Conservation (phyloP, 2,888 invertebrate species). For the Dicyrtoma fusca region DNA sequence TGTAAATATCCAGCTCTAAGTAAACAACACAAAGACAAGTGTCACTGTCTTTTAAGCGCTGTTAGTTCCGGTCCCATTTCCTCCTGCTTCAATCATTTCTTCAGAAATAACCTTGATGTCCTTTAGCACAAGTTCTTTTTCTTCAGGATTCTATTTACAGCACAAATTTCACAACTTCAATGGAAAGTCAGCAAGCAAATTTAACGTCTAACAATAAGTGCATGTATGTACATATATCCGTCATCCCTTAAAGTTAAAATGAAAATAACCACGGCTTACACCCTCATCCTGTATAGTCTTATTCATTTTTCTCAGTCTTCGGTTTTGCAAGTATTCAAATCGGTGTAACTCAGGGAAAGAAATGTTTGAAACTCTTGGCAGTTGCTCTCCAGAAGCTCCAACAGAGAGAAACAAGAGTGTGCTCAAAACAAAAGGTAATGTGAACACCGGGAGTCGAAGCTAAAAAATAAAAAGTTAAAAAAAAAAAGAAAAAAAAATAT, state of each 20-base stretch:
- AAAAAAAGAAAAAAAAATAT: not conserved
- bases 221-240: not conserved
- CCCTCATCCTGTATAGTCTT: conserved; percentile 19
- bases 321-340: conserved; percentile 53
- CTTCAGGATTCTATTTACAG: conserved; percentile 42
- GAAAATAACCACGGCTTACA: too few species aligned
- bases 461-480: conserved; percentile 29
- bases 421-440: conserved; percentile 60
- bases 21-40: too few species aligned
- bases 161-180: not conserved
- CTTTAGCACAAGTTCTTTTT: conserved; percentile 51
- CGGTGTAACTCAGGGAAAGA: conserved; percentile 60
- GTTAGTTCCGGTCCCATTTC: not conserved
- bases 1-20: too few species aligned
- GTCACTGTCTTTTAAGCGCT: conserved; percentile 2
- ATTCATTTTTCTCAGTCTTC: conserved; percentile 17
- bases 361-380: conserved; percentile 57
- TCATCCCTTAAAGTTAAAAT: not conserved
- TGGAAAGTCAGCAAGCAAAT: not conserved
- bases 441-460: conserved; percentile 58
- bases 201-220: not conserved
- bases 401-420: conserved; percentile 60
- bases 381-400: conserved; percentile 56
- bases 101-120: conserved; percentile 50
- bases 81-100: conserved; percentile 3